Percentiles rank a stretch among this genome's conserved stretches.
These are phyloP conservation scores for Leiothrix lutea DNA, from an alignment of 2,113 vertebrate genomes.

Conservation along the genomic window DNA sequence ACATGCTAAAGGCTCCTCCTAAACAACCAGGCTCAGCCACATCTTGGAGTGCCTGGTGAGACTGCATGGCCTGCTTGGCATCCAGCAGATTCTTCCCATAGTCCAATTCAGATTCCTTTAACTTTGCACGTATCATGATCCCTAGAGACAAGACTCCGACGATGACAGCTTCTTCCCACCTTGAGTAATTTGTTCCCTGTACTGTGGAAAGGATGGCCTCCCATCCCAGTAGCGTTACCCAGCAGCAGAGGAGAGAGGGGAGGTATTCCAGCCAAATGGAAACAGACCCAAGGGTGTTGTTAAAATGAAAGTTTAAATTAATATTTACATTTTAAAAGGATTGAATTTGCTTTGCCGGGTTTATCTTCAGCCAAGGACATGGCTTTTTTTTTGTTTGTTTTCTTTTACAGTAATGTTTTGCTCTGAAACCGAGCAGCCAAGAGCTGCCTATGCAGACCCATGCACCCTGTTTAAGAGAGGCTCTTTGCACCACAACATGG, in stretches of 20 bases:
- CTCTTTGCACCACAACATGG: neutral
- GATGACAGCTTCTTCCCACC: accelerated
- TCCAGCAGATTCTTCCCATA: neutral
- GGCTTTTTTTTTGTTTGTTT: neutral
- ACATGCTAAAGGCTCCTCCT: neutral
- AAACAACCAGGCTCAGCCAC: neutral
- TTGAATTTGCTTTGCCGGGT: conserved; percentile 8
- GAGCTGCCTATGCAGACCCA: neutral
- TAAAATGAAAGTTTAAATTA: conserved; percentile 35
- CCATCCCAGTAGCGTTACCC: neutral
- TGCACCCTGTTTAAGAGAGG: neutral
- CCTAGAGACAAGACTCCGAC: neutral
- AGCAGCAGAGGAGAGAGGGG: neutral
- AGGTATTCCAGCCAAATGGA: conserved; percentile 7
- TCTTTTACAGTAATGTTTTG: conserved; percentile 39
- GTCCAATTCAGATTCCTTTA: neutral
- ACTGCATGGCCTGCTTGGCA: neutral
- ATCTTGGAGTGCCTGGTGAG: neutral
- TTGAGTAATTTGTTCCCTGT: neutral
- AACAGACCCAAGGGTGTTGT: neutral
- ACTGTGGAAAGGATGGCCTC: neutral
- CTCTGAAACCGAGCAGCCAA: neutral
- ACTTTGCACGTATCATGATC: accelerated
- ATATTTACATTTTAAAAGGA: conserved; percentile 55
- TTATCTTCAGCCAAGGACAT: conserved; percentile 33